Base-by-base conservation (phyloP, 2,888 invertebrate genomes). In the Saturnia japonica region DNA sequence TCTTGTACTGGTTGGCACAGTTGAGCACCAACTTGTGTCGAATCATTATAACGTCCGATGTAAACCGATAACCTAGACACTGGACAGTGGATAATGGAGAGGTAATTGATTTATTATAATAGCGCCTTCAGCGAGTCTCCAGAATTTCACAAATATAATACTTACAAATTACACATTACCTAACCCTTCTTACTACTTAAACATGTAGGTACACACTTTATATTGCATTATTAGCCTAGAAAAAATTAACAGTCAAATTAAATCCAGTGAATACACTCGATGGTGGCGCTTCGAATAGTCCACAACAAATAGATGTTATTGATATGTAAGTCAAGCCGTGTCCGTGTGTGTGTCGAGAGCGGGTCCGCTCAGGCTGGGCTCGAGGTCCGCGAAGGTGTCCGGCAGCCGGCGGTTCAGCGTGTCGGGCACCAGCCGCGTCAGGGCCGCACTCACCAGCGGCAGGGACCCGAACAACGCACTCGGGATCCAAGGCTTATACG, bases 381-480 rank as follows among this genome's bases (percentile, higher is more conserved):
- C 87, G 70, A 93, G 85, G 79, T 96, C 95, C 28, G 95, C 91
- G 80, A 95, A 94, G 71, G 94, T 94, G 81, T 95, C 94, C 25
- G 96, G 96, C 77, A 96, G 88, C n/a, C 94, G 89, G 16, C 93
- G 86, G 78, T 95, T 94, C 72, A 95, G 91, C 68, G 96, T 96
- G 88, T 96, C 96, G 0, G 96, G 96, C 76, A 92, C 85, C 91
- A 95, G 80, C 74, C 95, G 88, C 62, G 95, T 93, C 72, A 93
- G 88, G 72, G 88, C 87, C 76, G 95, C 96, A 77, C 95, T 94
- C 72, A 90, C 74, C 74, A 95, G 89, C 70, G 95, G 95, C 83
- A 95, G 91, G 57, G 87, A 82, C 2, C 95, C 95, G 83, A 92
- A 90, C 78, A 93, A 74, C 68, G 86, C 82, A 62, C 95, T 91